phyloP scores from a whole-genome alignment of 2,888 invertebrate species.

The Calameuta filiformis region DNA sequence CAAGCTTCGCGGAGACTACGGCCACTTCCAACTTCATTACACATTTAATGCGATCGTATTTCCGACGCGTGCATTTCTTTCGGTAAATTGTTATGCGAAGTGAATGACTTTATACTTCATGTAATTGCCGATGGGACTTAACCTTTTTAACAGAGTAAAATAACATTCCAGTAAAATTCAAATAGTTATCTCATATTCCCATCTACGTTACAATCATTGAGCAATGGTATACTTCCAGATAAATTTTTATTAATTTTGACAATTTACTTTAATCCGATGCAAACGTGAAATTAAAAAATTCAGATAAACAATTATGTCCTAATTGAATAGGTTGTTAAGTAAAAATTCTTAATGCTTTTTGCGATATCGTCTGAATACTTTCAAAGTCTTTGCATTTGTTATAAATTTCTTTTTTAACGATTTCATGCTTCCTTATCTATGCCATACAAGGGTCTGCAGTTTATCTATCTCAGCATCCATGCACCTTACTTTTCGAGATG shows the following conservation, averaged over 20 bases:
- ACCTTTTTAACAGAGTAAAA: background rate
- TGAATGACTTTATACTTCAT: constrained; percentile 33
- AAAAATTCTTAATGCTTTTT: background rate
- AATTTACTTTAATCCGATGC: background rate
- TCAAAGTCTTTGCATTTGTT: background rate
- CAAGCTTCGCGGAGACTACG: background rate
- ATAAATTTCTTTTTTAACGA: background rate
- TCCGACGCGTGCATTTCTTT: constrained; percentile 16
- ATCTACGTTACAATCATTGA: background rate
- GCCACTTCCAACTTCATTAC: constrained; percentile 34
- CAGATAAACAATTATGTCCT: background rate
- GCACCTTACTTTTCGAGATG: background rate
- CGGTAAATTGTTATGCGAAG: constrained; percentile 25
- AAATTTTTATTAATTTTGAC: background rate
- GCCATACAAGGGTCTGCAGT: background rate
- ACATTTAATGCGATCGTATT: constrained; percentile 34
- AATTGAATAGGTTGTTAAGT: background rate
- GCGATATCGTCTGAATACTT: background rate
- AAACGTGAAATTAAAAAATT: background rate
- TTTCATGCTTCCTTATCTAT: background rate
- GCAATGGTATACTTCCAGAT: background rate
- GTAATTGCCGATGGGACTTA: background rate
- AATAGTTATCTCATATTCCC: background rate
- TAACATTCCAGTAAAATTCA: background rate
- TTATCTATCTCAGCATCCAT: background rate